These are phyloP conservation scores for Dicycla oo DNA, from an alignment of 2,888 invertebrate genomes.

Conservation along the genomic window DNA sequence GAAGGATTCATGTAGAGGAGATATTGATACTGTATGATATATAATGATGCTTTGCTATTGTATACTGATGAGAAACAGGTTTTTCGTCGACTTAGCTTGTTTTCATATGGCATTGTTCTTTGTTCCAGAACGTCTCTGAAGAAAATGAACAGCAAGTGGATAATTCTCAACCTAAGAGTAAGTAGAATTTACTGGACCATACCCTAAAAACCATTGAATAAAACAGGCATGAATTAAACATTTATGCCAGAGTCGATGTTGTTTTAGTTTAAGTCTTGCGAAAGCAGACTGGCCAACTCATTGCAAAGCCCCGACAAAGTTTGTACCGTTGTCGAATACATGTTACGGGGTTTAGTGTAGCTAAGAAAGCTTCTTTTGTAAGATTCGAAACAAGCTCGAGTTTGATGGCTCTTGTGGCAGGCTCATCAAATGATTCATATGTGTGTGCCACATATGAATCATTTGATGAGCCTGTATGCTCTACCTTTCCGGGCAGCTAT, in stretches of 20 bases:
- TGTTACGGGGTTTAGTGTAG: conserved; percentile 46
- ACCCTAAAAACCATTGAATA: neutral
- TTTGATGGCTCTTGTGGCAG: too few relatives aligned
- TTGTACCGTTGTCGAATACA: conserved; percentile 39
- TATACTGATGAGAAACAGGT: neutral
- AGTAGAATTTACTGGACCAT: conserved; percentile 9
- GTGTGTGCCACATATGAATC: too few relatives aligned
- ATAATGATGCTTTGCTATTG: neutral
- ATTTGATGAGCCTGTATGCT: too few relatives aligned
- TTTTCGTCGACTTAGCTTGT: neutral
- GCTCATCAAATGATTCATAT: too few relatives aligned
- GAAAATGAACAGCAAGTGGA: conserved; percentile 35
- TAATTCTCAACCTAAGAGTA: conserved; percentile 40
- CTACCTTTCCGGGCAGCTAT: too few relatives aligned
- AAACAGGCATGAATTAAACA: conserved; percentile 19
- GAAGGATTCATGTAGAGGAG: neutral
- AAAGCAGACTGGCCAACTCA: conserved; percentile 1
- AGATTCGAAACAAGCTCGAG: too few relatives aligned
- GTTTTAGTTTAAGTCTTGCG: neutral
- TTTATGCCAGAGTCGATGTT: conserved; percentile 15
- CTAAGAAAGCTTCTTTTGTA: conserved; percentile 51
- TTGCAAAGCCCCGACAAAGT: conserved; percentile 28
- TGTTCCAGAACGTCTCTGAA: conserved; percentile 27
- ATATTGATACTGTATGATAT: neutral
- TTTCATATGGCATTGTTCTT: neutral